phyloP scores from a whole-genome alignment of 2,113 vertebrate genomes.

The Piprites chloris region DNA sequence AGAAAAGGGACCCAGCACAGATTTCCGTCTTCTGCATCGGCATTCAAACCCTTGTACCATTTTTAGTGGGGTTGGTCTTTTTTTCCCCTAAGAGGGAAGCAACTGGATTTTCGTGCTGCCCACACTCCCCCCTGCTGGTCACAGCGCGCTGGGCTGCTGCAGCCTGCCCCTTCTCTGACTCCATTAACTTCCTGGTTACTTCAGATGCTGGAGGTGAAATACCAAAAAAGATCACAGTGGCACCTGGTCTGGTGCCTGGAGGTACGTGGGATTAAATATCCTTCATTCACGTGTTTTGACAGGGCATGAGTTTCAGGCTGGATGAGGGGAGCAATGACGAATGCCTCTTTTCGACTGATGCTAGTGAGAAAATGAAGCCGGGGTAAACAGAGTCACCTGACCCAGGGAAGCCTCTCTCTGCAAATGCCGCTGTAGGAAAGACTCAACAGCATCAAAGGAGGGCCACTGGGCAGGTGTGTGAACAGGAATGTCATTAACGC shows the following conservation, averaged over 20 bases:
- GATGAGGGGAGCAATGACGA: background rate
- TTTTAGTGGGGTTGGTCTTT: background rate
- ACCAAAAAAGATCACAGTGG: background rate
- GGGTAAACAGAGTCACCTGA: background rate
- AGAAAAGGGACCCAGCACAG: background rate
- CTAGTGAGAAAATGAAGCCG: background rate
- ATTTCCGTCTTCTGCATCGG: rapidly evolving
- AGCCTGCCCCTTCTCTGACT: background rate
- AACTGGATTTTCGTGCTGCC: background rate
- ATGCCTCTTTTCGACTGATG: background rate
- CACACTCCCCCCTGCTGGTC: constrained; percentile 49
- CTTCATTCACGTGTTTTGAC: background rate
- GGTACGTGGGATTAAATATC: background rate
- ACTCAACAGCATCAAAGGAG: background rate
- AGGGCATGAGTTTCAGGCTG: background rate
- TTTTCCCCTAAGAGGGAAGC: rapidly evolving
- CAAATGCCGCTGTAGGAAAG: background rate
- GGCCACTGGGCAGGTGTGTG: background rate
- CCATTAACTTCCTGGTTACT: rapidly evolving
- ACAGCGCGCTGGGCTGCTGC: background rate
- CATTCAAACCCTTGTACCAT: rapidly evolving
- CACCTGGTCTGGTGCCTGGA: background rate
- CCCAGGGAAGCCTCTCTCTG: background rate
- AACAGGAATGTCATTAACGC: background rate
- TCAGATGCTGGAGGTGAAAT: background rate